Evolutionary conservation across 2,113 vertebrate species (phyloP), one percentile per base, ranked within the genome.

Genomic region (Dissostichus mawsoni): DNA sequence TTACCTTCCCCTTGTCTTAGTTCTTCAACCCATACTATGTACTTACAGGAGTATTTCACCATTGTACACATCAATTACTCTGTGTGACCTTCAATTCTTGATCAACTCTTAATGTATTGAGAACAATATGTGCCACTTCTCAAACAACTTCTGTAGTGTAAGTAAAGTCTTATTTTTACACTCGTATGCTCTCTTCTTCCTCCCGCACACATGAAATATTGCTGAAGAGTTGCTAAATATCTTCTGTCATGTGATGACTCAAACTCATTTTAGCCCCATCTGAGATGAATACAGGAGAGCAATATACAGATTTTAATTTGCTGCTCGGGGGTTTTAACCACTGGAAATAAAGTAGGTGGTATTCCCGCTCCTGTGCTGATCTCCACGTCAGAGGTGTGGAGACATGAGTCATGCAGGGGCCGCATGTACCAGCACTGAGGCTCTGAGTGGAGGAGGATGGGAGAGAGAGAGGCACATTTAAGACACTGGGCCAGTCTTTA

Each of bases 341-440:
- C 51, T 65, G 47, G 44, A 71, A 70, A 69, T 61, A 23, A 66
- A 55, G 62, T 44, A 36, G 69, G 70, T 69, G 75, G 76, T 68
- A 74, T 63, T 81, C 70, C 73, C 70, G 63, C 68, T 62, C 56
- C 61, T 61, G 79, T 9, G 17, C 47, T 29, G 69, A 78, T 50
- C 61, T 69, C 74, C 75, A 65, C 76, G 78, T 89, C 88, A 87
- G 73, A 78, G 45, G 63, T 58, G 80, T 80, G 63, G 74, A 85
- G 64, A 62, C 73, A 61, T 90, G 87, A 73, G 88, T 83, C 86
- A 85, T 33, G 48, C 78, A 51, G 85, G 59, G 77, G 48, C 73
- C 6, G 10, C 41, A 2, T 67, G 56, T 53, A 36, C 61, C 62
- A 29, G 72, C 63, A 8, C 23, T 1, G 64, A 64, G 53, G 44